Percentiles rank a stretch among this genome's conserved stretches.
phyloP scores from a whole-genome alignment of 2,797 vertebrate genomes.

The Remorina albescens region DNA sequence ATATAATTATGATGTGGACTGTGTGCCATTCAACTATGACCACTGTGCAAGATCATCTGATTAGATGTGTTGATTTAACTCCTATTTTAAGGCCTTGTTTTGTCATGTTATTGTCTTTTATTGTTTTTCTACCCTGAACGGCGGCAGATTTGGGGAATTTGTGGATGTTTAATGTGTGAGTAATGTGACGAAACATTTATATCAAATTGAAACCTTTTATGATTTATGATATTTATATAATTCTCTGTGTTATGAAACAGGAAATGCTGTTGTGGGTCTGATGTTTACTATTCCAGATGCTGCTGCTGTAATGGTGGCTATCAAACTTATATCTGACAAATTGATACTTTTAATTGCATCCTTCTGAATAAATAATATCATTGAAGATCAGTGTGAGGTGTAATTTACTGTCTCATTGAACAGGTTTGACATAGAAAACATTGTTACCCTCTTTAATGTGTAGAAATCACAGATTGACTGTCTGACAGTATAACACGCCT shows the following conservation, averaged over 20 bases:
- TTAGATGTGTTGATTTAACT: neutral
- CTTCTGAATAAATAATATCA: neutral
- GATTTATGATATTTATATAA: too few species aligned
- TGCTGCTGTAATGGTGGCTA: neutral
- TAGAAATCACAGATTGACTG: neutral
- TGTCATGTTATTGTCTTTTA: neutral
- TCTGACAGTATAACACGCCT: neutral
- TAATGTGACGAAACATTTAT: too few species aligned
- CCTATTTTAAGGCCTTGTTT: neutral
- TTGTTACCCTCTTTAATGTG: too few species aligned
- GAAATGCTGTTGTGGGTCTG: too few species aligned
- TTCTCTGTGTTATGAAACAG: too few species aligned
- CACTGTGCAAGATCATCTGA: neutral
- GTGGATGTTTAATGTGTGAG: neutral
- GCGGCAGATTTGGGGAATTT: neutral
- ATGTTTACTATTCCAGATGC: too few species aligned
- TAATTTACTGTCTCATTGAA: neutral
- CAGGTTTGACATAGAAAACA: neutral
- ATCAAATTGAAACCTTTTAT: too few species aligned
- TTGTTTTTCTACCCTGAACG: rapidly evolving
- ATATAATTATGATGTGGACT: neutral
- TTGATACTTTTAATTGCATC: too few species aligned
- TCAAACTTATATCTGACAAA: too few species aligned
- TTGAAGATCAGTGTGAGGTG: neutral
- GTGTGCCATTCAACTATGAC: neutral